Base-by-base conservation (phyloP, 2,888 invertebrate genomes). In the Petrolisthes manimaculis region DNA sequence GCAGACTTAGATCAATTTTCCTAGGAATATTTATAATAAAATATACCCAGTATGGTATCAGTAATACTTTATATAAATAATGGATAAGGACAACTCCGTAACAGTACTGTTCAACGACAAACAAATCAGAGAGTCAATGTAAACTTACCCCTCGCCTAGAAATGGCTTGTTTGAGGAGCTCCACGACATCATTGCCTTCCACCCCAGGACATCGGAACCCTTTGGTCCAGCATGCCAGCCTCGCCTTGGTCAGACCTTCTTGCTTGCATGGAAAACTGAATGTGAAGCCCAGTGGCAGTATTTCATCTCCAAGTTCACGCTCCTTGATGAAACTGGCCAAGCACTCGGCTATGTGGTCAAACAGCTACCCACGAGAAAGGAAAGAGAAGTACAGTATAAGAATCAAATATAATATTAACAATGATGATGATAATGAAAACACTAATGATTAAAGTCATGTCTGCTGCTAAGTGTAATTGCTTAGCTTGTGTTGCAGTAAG, bases 281-380 rank as follows among this genome's bases (percentile, higher is more conserved):
- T 18, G 99, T 99, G 94, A 99, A 99, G 14, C 99, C 98, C 90
- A 99, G 94, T 0, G 98, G 97, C 91, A 99, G 94, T 74, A 95
- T 94, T 92, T 97, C 96, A 85, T 95, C 94, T 91, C 95, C 95
- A 51, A 97, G 95, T 86, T 95, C 95, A 92, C 97, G 95, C 92
- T 97, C 97, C 93, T 96, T 96, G 95, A 97, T 96, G 93, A 98
- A 99, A 92, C 96, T 95, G 61, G 96, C 95, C 92, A 99, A 94
- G 93, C 98, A 98, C 92, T 97, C 96, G 84, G 98, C 98, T 92
- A 99, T 98, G 93, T 98, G 98, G 93, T 98, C 98, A 94, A 98
- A 98, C 85, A 98, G 94, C 93, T 97, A 94, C 24, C 77, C 56
- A 80, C 56, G 54, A 74, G 53, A 4, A 37, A 67, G 79, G 87